Evolutionary conservation across 2,888 invertebrate genomes (phyloP), one percentile per base, ranked within the genome.

Genomic region (Tromatobia lineatoria): DNA sequence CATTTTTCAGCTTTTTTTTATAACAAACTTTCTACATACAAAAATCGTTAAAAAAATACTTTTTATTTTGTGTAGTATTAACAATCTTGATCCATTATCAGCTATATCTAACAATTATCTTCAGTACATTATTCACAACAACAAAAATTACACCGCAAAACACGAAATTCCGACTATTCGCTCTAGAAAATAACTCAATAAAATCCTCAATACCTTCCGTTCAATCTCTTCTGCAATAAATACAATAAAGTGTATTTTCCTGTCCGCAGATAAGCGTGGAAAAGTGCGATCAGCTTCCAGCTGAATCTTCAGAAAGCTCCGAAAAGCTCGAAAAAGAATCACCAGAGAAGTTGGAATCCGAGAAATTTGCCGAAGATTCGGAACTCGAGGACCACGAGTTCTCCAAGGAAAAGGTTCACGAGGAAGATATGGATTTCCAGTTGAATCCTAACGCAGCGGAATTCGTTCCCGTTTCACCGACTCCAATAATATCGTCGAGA

Each of bases 401-500:
- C 10, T 50, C 52, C 7, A 38, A 42, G 45, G 79, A 18, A 7
- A 64, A 23, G n/a, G 29, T 82, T 47, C 92, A 93, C 66, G 92
- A 95, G 89, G 95, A 96, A 91, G 96, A 96, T 94, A 96, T 96
- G 94, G 95, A 95, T 93, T 97, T 97, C 59, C 97, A 96, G 82
- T 94, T 98, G 88, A 98, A 98, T 94, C 98, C 98, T 0, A 96
- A 98, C 90, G 98, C 98, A 20, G 96, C 96, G n/a, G 97, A 97
- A 94, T 98, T 98, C 93, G 95, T 98, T 81, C 97, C 97, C 7
- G 94, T 95, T 6, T 95, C 96, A 7, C 95, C 96, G 0, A 95
- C 96, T 52, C 84, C 88, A 1, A 94, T 94, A 29, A 94, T 94
- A 10, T 95, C 95, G 7, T 94, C 95, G 47, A 92, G 91, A 8